Percentiles rank a stretch among this genome's conserved stretches.
Evolutionary conservation across 2,797 vertebrate species (phyloP).

Genomic region (Cygnus olor): DNA sequence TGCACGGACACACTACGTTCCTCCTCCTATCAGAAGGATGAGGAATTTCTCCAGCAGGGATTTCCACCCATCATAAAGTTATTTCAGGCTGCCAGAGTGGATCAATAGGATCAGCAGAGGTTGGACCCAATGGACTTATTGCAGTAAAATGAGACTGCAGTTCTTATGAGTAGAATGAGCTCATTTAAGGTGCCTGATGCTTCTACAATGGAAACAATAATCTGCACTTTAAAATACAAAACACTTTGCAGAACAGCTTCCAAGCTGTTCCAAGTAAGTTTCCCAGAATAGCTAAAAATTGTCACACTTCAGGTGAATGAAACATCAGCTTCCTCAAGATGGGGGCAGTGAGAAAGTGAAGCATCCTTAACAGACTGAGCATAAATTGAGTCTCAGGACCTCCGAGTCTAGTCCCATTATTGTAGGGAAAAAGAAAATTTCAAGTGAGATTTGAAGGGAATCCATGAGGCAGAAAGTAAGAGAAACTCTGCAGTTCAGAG

Average conservation of each 20-base stretch:
- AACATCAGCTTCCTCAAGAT: background rate
- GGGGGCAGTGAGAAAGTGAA: background rate
- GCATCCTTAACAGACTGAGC: background rate
- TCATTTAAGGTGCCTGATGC: background rate
- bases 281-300: background rate
- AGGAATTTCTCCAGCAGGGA: background rate
- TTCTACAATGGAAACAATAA: background rate
- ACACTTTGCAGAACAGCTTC: background rate
- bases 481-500: background rate
- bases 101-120: background rate
- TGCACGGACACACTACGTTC: background rate
- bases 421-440: background rate
- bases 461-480: background rate
- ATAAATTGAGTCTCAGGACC: background rate
- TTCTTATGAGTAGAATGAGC: background rate
- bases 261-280: background rate
- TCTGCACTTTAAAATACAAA: constrained; percentile 9
- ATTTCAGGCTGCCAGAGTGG: background rate
- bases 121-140: background rate
- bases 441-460: background rate
- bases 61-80: background rate
- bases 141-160: background rate
- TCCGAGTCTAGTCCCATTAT: background rate
- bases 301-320: background rate
- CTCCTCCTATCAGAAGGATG: background rate